Evolutionary conservation across 2,888 invertebrate species (phyloP).

Genomic region (Lasioglossum oenotherae): DNA sequence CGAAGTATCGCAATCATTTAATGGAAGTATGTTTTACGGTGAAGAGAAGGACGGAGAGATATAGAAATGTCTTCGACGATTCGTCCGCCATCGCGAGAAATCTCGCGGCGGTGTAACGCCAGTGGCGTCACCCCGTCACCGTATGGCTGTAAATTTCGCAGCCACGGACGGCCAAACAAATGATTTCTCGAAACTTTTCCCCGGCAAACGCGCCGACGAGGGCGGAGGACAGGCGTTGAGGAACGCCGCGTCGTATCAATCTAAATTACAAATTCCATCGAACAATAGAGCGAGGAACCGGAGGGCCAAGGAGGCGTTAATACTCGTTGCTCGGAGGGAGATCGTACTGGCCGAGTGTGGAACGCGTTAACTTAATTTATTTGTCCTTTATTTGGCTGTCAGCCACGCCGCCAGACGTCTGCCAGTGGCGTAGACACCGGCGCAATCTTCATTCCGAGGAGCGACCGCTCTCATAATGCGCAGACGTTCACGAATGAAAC

Average conservation of each 20-base stretch:
- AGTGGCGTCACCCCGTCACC: constrained; percentile 43
- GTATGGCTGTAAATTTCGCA: constrained; percentile 46
- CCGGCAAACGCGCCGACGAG: constrained; percentile 46
- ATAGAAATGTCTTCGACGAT: neutral
- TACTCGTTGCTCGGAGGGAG: constrained; percentile 60
- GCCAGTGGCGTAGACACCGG: constrained; percentile 75
- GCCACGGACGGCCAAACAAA: constrained; percentile 58
- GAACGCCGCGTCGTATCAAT: constrained; percentile 80
- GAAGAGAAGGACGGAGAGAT: too few relatives aligned
- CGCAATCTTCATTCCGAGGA: constrained; percentile 45
- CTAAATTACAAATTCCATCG: constrained; percentile 84
- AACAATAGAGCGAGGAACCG: constrained; percentile 75
- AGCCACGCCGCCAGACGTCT: constrained; percentile 76
- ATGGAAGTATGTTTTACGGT: neutral
- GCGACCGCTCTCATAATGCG: constrained; percentile 38
- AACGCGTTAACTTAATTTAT: constrained; percentile 83
- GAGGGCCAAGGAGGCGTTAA: constrained; percentile 66
- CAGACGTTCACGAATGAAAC: constrained; percentile 20
- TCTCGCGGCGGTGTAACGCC: constrained; percentile 29
- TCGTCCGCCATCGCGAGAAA: constrained; percentile 14
- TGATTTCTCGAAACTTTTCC: constrained; percentile 74
- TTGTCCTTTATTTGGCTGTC: constrained; percentile 84
- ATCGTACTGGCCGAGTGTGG: constrained; percentile 73
- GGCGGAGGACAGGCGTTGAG: constrained; percentile 50
- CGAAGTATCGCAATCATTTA: neutral